These are phyloP conservation scores for Bothrops jararaca DNA, from an alignment of 2,113 vertebrate genomes.

Conservation along the genomic window DNA sequence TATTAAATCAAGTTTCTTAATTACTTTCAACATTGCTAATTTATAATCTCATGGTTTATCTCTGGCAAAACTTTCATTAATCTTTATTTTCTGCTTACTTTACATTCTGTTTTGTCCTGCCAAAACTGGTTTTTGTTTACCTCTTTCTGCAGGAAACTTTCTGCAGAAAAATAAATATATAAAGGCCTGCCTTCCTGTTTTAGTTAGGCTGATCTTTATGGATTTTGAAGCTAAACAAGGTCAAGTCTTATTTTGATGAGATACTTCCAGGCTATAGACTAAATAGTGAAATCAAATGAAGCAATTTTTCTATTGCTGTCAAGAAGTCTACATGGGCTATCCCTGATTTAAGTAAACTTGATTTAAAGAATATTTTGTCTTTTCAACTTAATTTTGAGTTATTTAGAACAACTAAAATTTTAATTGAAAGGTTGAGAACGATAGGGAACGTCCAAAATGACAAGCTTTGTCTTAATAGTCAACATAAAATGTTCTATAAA, in stretches of 20 bases:
- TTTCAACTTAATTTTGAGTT: not conserved
- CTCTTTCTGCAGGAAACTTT: not conserved
- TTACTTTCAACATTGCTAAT: not conserved
- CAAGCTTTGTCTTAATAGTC: not conserved
- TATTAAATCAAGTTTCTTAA: not conserved
- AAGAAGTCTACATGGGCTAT: not conserved
- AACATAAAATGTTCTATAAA: not conserved
- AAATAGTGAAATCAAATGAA: not conserved
- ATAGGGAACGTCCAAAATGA: not conserved
- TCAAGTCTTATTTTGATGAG: not conserved
- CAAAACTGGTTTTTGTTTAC: not conserved
- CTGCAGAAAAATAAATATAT: not conserved
- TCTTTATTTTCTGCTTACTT: not conserved
- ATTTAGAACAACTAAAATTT: not conserved
- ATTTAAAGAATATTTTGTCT: not conserved
- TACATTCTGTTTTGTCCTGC: not conserved
- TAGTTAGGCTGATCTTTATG: not conserved
- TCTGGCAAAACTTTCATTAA: not conserved
- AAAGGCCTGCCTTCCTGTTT: not conserved
- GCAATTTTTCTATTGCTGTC: not conserved
- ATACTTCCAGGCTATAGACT: not conserved
- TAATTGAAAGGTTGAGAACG: not conserved
- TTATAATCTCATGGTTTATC: not conserved
- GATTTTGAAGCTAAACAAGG: not conserved
- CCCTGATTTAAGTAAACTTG: not conserved